Evolutionary conservation across 2,888 invertebrate genomes (phyloP), one percentile per base, ranked within the genome.

Genomic region (Dorcus hopei): DNA sequence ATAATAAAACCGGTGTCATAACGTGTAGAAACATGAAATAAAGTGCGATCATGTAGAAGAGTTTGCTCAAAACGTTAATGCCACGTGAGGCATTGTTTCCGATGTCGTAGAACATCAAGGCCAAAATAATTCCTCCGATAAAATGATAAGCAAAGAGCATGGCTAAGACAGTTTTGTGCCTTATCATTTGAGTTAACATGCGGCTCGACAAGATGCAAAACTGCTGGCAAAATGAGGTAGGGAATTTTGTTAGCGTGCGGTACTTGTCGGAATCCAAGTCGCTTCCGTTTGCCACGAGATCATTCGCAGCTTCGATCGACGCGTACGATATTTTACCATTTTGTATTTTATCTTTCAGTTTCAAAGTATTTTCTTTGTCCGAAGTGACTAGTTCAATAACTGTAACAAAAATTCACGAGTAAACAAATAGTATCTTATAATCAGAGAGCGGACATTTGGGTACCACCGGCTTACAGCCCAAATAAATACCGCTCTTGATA

Each of bases 71-170:
- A 3, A 45, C 45, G 9, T 16, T 23, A 33, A 33, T 33, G 19
- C 19, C 45, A 23, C 23, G 23, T 19, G 9, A 9, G 2, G 19
- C 61, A 26, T 53, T 52, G 38, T 59, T 59, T n/a, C 61, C 61
- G 3, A 59, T 45, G 8, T 26, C 9, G 14, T 42, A 52, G 19
- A 61, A 61, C 4, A 33, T 45, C 9, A 49, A 11, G 8, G 59
- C 59, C 8, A 61, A 4, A 5, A 52, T 51, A 14, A 50, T 11
- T 2, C 52, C 56, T 47, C 52, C 48, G 9, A 61, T 19, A 9
- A 61, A 9, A 38, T 61, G 61, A 53, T 61, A 56, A 7, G 49
- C n/a, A 3, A 54, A 14, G 45, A 59, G 61, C 8, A 61, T 56
- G 14, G 38, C 11, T 11, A 61, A 16, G 43, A 51, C 39, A 8